Evolutionary conservation across 2,888 invertebrate genomes (phyloP).

Genomic region (Oligia fasciuncula): DNA sequence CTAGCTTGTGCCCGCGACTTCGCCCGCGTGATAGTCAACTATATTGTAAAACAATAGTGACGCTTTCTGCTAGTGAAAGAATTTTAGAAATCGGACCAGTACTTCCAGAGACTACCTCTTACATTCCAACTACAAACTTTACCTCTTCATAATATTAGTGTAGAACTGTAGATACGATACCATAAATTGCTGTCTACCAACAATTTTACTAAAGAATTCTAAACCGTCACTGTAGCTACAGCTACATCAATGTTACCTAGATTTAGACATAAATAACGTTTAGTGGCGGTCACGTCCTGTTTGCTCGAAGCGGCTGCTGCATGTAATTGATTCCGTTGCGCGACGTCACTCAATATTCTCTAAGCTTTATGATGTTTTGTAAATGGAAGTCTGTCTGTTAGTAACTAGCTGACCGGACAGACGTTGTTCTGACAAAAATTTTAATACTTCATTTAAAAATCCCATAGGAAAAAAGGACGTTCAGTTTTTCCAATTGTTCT

Average conservation of each 20-base stretch:
- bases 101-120: neutral
- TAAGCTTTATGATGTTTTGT: conserved; percentile 34
- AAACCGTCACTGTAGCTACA: neutral
- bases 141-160: neutral
- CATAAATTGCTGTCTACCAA: neutral
- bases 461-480: neutral
- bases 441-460: neutral
- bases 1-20: neutral
- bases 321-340: conserved; percentile 51
- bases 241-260: conserved; percentile 20
- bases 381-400: neutral
- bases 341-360: conserved; percentile 30
- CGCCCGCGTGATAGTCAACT: neutral
- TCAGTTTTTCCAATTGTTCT: neutral
- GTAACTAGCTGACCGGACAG: neutral
- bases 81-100: neutral
- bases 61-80: neutral
- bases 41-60: neutral
- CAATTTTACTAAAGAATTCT: neutral
- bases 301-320: conserved; percentile 50
- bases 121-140: neutral
- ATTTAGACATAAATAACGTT: conserved; percentile 58
- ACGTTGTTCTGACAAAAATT: neutral
- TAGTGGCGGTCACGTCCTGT: conserved; percentile 60
- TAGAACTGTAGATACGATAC: neutral